Conservation (phyloP, 2,888 invertebrate genomes). For the Rhynchonema sp. region DNA sequence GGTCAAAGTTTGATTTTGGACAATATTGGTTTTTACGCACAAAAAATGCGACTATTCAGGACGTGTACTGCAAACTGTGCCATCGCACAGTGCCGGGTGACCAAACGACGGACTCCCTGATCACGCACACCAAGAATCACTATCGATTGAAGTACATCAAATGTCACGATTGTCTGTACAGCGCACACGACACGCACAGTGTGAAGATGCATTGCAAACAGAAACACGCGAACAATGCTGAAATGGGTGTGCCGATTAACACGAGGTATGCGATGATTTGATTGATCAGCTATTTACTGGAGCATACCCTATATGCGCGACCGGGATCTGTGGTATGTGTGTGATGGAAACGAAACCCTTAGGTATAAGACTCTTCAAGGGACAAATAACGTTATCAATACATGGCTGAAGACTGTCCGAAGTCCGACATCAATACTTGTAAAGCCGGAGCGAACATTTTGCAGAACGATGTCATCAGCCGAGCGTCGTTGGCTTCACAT, state of each 20-base stretch:
- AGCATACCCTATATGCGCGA: background rate
- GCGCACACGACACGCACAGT: conserved; percentile 5
- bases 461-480: background rate
- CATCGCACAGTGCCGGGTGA: conserved; percentile 4
- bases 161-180: conserved; percentile 9
- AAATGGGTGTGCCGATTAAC: background rate
- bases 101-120: conserved; percentile 6
- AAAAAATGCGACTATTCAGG: background rate
- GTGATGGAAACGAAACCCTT: background rate
- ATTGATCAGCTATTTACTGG: background rate
- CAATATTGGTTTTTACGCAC: too few species aligned
- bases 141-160: conserved; percentile 11
- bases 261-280: background rate
- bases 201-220: conserved; percentile 8
- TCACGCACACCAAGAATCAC: conserved; percentile 11
- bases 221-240: conserved; percentile 5
- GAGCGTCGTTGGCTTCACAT: background rate
- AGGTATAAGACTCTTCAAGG: too few species aligned
- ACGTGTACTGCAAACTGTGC: conserved; percentile 6
- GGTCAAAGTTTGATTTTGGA: too few species aligned
- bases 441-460: too few species aligned
- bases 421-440: background rate
- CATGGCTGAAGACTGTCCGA: background rate
- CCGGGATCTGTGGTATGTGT: background rate
- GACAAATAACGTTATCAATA: too few species aligned